These are phyloP conservation scores for Etheostoma spectabile DNA, from an alignment of 2,113 vertebrate genomes.

Conservation along the genomic window DNA sequence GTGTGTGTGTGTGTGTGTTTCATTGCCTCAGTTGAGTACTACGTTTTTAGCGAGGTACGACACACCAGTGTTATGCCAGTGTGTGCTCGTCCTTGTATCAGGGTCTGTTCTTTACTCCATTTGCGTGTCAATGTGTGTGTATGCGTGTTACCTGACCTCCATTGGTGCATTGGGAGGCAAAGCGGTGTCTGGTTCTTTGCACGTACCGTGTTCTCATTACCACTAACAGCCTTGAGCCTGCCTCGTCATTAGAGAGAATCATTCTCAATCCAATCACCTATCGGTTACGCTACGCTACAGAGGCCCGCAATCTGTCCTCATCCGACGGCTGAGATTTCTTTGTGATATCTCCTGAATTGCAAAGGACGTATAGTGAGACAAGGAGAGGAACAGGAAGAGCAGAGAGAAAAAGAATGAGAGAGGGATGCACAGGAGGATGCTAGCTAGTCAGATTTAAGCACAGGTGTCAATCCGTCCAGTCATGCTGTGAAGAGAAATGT, in stretches of 20 bases:
- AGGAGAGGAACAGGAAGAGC: neutral
- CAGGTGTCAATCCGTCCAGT: neutral
- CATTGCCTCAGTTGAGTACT: neutral
- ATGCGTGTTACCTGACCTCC: conserved; percentile 42
- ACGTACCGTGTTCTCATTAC: conserved; percentile 82
- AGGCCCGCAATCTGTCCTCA: conserved; percentile 74
- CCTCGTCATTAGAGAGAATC: conserved; percentile 82
- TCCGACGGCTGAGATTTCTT: conserved; percentile 67
- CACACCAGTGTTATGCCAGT: neutral
- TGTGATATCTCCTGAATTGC: conserved; percentile 66
- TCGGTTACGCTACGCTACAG: conserved; percentile 72
- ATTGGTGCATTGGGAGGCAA: conserved; percentile 59
- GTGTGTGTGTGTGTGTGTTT: conserved; percentile 3
- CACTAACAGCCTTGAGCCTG: conserved; percentile 80
- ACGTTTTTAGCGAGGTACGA: conserved; percentile 24
- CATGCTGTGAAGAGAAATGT: neutral
- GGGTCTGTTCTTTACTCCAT: conserved; percentile 21
- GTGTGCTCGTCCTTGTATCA: conserved; percentile 54
- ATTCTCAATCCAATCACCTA: conserved; percentile 80
- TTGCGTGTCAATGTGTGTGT: conserved; percentile 3
- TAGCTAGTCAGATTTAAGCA: neutral
- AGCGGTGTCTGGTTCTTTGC: conserved; percentile 55
- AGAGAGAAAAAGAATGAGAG: neutral
- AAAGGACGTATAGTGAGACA: conserved; percentile 51
- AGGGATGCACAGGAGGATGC: neutral